Percentiles rank a stretch among this genome's conserved stretches.
phyloP scores from a whole-genome alignment of 1,140 invertebrate genomes.

The Magallana gigas region DNA sequence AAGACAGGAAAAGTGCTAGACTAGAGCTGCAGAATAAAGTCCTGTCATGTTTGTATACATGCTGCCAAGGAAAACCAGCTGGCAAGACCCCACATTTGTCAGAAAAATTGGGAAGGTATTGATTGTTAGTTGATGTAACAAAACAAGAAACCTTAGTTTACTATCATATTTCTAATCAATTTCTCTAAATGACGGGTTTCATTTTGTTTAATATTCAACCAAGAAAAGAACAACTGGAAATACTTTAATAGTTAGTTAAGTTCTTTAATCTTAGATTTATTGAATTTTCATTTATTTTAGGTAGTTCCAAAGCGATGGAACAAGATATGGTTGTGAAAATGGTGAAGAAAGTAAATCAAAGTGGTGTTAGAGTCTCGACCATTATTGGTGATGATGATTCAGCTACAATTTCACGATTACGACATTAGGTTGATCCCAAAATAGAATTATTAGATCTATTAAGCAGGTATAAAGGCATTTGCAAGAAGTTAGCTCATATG shows the following conservation, averaged over 20 bases:
- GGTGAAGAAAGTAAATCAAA: constrained; percentile 9
- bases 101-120: constrained; percentile 22
- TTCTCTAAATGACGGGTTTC: too few relatives aligned
- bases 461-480: neutral
- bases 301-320: constrained; percentile 46
- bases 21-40: constrained; percentile 4
- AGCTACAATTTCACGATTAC: constrained; percentile 33
- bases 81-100: neutral
- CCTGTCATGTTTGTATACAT: neutral
- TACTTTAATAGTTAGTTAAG: too few relatives aligned
- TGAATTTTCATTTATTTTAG: constrained; percentile 6
- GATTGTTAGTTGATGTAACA: neutral
- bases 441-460: neutral
- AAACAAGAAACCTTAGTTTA: neutral
- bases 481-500: constrained; percentile 22
- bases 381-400: constrained; percentile 42
- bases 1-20: constrained; percentile 1
- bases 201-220: too few relatives aligned
- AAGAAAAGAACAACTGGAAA: too few relatives aligned
- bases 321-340: constrained; percentile 24
- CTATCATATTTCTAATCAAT: too few relatives aligned
- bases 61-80: neutral
- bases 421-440: constrained; percentile 14
- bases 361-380: neutral
- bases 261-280: neutral